Evolutionary conservation across 2,888 invertebrate species (phyloP).

Genomic region (Diadromus collaris): DNA sequence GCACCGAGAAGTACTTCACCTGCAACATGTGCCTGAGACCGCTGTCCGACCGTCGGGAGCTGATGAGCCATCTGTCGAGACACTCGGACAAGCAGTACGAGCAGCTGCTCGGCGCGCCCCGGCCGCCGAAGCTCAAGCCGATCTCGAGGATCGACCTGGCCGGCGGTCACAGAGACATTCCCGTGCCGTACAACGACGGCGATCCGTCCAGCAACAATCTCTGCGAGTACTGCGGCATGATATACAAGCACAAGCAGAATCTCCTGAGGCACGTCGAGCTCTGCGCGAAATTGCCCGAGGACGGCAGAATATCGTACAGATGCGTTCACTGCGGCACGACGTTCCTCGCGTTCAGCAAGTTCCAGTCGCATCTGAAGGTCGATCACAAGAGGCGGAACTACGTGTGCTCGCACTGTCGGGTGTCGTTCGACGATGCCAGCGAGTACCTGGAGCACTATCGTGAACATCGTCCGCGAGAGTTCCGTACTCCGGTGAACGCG

Average conservation of each 20-base stretch:
- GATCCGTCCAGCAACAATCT: slow-evolving; percentile 75
- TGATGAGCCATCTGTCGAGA: slow-evolving; percentile 73
- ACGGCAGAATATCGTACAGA: slow-evolving; percentile 71
- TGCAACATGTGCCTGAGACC: slow-evolving; percentile 78
- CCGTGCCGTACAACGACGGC: slow-evolving; percentile 74
- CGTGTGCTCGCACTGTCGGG: slow-evolving; percentile 81
- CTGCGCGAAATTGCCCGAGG: slow-evolving; percentile 69
- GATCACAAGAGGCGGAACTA: slow-evolving; percentile 76
- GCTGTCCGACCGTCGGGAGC: slow-evolving; percentile 72
- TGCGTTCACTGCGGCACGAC: slow-evolving; percentile 76
- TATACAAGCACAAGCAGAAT: slow-evolving; percentile 76
- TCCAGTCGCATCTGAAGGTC: slow-evolving; percentile 69
- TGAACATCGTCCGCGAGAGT: slow-evolving; percentile 63
- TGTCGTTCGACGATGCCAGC: slow-evolving; percentile 80
- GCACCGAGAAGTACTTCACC: slow-evolving; percentile 77
- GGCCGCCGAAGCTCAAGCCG: slow-evolving; percentile 67
- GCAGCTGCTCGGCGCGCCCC: slow-evolving; percentile 62
- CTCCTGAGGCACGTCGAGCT: slow-evolving; percentile 74
- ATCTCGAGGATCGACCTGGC: slow-evolving; percentile 53
- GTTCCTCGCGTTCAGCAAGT: slow-evolving; percentile 75
- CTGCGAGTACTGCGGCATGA: slow-evolving; percentile 78
- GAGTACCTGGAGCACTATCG: slow-evolving; percentile 81
- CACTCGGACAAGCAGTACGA: slow-evolving; percentile 75
- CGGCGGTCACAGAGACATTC: slow-evolving; percentile 23
- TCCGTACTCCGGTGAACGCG: not conserved